These are phyloP conservation scores for Halcyon malimbica DNA, from an alignment of 2,113 vertebrate species.

Conservation along the genomic window DNA sequence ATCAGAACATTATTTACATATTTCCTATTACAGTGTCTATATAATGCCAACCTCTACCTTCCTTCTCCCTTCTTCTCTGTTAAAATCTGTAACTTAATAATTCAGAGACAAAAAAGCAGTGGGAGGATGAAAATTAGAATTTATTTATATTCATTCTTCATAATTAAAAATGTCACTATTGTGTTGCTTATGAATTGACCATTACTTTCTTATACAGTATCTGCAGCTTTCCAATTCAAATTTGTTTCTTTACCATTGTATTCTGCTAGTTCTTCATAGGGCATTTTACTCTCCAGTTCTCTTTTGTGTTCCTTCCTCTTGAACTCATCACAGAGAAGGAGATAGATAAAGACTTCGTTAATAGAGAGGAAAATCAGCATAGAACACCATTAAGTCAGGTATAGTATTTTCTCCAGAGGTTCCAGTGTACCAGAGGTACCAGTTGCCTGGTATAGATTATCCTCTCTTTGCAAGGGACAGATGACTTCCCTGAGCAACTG, in stretches of 20 bases:
- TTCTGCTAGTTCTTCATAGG: neutral
- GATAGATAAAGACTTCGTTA: neutral
- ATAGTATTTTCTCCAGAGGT: neutral
- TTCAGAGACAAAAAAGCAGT: neutral
- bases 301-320: neutral
- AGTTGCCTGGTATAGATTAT: neutral
- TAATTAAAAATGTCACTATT: neutral
- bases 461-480: neutral
- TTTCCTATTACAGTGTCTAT: neutral
- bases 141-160: neutral
- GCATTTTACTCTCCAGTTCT: neutral
- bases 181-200: neutral
- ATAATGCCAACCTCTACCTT: neutral
- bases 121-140: neutral
- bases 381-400: neutral
- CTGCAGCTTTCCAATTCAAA: neutral
- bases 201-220: neutral
- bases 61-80: neutral
- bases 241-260: neutral
- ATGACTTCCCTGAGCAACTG: neutral
- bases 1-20: neutral
- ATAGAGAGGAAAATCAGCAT: rapidly evolving
- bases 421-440: neutral
- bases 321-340: neutral
- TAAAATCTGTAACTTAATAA: neutral